These are phyloP conservation scores for Cyprinodon tularosa DNA, from an alignment of 2,113 vertebrate genomes.

Conservation along the genomic window DNA sequence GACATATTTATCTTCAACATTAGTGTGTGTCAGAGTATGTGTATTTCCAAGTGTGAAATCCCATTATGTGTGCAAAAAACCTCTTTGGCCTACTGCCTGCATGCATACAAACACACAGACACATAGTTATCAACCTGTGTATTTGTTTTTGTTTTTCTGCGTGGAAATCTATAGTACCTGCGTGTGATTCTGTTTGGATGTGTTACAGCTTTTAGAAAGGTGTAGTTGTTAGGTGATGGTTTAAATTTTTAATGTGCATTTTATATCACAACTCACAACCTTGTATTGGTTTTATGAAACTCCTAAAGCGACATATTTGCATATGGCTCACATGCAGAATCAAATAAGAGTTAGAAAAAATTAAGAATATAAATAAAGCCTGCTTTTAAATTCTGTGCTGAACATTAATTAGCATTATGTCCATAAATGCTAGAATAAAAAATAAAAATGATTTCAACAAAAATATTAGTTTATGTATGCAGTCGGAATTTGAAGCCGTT, in stretches of 20 bases:
- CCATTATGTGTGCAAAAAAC: conserved; percentile 71
- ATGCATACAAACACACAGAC: conserved; percentile 12
- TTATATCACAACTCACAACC: conserved; percentile 3
- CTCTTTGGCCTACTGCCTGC: conserved; percentile 66
- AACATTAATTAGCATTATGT: background rate
- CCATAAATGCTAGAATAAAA: background rate
- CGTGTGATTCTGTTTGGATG: background rate
- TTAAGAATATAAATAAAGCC: background rate
- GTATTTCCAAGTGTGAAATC: conserved; percentile 68
- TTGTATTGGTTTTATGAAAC: background rate
- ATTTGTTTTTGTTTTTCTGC: conserved; percentile 26
- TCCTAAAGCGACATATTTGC: background rate
- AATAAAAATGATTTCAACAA: background rate
- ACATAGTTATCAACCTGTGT: conserved; percentile 41
- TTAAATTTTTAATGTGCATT: conserved; percentile 32
- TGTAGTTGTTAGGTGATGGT: conserved; percentile 28
- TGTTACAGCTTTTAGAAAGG: conserved; percentile 17
- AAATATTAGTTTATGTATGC: background rate
- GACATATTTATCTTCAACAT: conserved; percentile 73
- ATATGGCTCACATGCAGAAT: background rate
- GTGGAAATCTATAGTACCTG: conserved; percentile 1
- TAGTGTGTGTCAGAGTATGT: conserved; percentile 56
- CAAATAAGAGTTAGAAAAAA: background rate
- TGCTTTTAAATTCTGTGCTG: background rate
- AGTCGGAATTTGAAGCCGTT: background rate